These are phyloP conservation scores for Decapterus maruadsi DNA, from an alignment of 2,797 vertebrate species.

Conservation along the genomic window DNA sequence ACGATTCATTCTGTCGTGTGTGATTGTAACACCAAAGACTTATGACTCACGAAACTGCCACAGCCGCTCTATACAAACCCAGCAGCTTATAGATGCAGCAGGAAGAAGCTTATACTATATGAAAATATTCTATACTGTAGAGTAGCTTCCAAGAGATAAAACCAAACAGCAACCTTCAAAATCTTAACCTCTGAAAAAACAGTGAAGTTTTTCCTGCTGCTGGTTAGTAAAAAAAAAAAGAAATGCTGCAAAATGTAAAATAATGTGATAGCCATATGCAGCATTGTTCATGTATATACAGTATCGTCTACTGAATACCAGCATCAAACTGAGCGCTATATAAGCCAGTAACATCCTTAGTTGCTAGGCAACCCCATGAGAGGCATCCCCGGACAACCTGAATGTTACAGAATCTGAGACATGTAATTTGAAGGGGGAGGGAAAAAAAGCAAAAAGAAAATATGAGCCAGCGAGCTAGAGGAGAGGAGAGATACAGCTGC, in stretches of 20 bases:
- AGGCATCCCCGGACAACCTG: constrained; percentile 77
- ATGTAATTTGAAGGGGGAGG: constrained; percentile 69
- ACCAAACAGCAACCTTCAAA: not conserved
- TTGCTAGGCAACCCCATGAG: constrained; percentile 82
- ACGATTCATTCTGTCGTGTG: constrained; percentile 59
- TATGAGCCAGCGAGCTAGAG: constrained; percentile 74
- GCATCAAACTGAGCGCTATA: constrained; percentile 60
- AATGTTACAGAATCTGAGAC: constrained; percentile 81
- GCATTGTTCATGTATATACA: constrained; percentile 60
- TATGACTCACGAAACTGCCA: constrained; percentile 54
- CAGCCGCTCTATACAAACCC: constrained; percentile 39
- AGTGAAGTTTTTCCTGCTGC: not conserved
- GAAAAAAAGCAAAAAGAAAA: constrained; percentile 66
- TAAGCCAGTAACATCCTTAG: constrained; percentile 81
- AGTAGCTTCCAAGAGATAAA: constrained; percentile 14
- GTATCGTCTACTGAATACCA: constrained; percentile 68
- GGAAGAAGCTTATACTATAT: constrained; percentile 14
- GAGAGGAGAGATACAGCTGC: constrained; percentile 71
- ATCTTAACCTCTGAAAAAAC: not conserved
- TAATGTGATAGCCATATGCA: constrained; percentile 64
- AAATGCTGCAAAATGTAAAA: constrained; percentile 51
- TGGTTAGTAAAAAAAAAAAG: constrained; percentile 40
- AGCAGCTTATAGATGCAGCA: constrained; percentile 32
- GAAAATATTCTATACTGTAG: constrained; percentile 11
- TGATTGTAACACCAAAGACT: constrained; percentile 55